Evolutionary conservation across 2,888 invertebrate genomes (phyloP), one percentile per base, ranked within the genome.

Genomic region (Stegana nigrithorax): DNA sequence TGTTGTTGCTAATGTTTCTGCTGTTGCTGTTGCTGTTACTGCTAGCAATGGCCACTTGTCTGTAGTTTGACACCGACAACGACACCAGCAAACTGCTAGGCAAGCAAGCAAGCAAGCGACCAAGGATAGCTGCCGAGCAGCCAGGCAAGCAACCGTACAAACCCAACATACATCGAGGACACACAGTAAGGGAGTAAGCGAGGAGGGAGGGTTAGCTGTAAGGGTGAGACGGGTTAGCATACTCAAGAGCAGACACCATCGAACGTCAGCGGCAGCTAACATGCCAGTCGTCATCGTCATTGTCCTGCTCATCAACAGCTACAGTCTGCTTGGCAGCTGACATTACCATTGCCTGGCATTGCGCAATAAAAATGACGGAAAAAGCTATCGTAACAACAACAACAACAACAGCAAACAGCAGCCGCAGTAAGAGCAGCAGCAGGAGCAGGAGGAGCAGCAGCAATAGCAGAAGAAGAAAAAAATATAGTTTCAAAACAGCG

Each of bases 401-500:
- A 39, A 39, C 39, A 39, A 42, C 8, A 42, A 42, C 7, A 39
- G 14, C n/a, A n/a, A 39, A 39, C 12, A n/a, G n/a, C n/a, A n/a
- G n/a, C n/a, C n/a, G n/a, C n/a, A n/a, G n/a, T n/a, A n/a, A n/a
- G n/a, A n/a, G n/a, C n/a, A n/a, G n/a, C n/a, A n/a, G n/a, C n/a
- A n/a, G n/a, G n/a, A n/a, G n/a, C n/a, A n/a, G n/a, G n/a, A n/a
- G n/a, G n/a, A n/a, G n/a, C n/a, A n/a, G n/a, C n/a, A n/a, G n/a
- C n/a, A n/a, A n/a, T n/a, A 1, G 14, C 12, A 39, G 14, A 56
- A 39, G 8, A 39, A 56, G 39, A 26, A n/a, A 67, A 66, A 66
- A 55, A 32, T 14, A 68, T 70, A 65, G 65, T 65, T 67, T 65
- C 59, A 65, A 68, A 72, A 64, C 73, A 70, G 67, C 63, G 63